A percentile compares a stretch with the other conserved stretches of the same genome.
Conservation (phyloP, 2,113 vertebrate genomes). For the Pterocles orientalis region DNA sequence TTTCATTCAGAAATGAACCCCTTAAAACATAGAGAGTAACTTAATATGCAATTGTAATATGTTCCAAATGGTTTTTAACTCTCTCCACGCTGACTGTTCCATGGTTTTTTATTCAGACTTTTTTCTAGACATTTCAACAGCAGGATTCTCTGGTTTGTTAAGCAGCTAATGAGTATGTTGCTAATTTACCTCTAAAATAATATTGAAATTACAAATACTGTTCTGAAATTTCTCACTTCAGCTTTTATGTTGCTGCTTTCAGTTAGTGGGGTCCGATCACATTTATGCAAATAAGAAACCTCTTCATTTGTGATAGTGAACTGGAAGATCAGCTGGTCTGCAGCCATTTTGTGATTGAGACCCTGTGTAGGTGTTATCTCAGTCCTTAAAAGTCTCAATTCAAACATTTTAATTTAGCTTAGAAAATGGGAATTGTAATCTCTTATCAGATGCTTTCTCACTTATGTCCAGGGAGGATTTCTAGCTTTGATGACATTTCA, state of each 20-base stretch:
- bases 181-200: neutral
- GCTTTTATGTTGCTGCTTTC: neutral
- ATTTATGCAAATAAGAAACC: neutral
- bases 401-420: neutral
- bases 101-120: neutral
- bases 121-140: neutral
- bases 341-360: neutral
- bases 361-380: neutral
- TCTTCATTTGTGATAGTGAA: neutral
- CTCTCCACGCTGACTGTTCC: neutral
- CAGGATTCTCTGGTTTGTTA: neutral
- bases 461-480: neutral
- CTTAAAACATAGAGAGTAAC: neutral
- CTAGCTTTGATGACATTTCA: neutral
- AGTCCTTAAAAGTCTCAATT: neutral
- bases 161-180: neutral
- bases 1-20: neutral
- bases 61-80: neutral
- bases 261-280: neutral
- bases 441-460: neutral
- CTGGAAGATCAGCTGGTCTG: neutral
- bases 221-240: neutral
- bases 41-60: neutral
- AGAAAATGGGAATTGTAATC: neutral
- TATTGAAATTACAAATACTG: accelerated